Evolutionary conservation across 2,797 vertebrate genomes (phyloP).

Genomic region (Poecilia gillii): DNA sequence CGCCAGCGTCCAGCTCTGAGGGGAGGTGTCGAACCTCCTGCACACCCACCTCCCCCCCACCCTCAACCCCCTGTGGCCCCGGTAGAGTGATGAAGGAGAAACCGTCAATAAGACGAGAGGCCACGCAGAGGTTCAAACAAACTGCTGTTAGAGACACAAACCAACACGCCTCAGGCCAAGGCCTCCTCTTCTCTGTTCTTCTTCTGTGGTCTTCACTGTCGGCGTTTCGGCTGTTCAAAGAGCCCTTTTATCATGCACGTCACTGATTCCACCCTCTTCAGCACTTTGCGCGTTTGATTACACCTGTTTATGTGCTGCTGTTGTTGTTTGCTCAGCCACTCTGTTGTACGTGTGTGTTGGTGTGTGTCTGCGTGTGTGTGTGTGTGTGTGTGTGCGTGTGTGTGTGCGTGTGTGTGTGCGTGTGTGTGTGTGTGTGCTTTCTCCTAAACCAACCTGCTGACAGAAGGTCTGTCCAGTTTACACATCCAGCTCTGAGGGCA

Average conservation of each 20-base stretch:
- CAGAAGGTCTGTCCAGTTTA: conserved; percentile 65
- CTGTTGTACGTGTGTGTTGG: conserved; percentile 25
- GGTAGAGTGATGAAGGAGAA: conserved; percentile 57
- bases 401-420: conserved; percentile 29
- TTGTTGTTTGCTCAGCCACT: conserved; percentile 75
- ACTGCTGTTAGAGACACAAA: conserved; percentile 78
- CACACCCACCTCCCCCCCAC: conserved; percentile 10
- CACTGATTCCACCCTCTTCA: conserved; percentile 73
- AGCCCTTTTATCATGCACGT: conserved; percentile 73
- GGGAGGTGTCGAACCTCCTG: conserved; percentile 22
- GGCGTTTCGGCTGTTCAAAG: conserved; percentile 62
- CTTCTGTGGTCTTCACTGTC: conserved; percentile 59
- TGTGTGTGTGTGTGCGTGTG: conserved; percentile 32
- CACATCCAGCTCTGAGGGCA: conserved; percentile 40
- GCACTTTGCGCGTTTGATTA: conserved; percentile 77
- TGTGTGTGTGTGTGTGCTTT: conserved; percentile 43
- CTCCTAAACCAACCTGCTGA: conserved; percentile 76
- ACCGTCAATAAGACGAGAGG: conserved; percentile 63
- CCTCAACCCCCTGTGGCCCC: conserved; percentile 28
- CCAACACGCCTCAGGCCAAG: conserved; percentile 64
- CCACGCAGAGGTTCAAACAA: conserved; percentile 68
- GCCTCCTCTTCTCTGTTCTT: conserved; percentile 47
- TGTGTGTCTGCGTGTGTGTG: conserved; percentile 38
- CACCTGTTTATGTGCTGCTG: conserved; percentile 73
- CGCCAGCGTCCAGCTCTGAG: conserved; percentile 49